Base-by-base conservation (phyloP, 92 coral and sea anemone genomes). In the Palythoa caribaeorum region DNA sequence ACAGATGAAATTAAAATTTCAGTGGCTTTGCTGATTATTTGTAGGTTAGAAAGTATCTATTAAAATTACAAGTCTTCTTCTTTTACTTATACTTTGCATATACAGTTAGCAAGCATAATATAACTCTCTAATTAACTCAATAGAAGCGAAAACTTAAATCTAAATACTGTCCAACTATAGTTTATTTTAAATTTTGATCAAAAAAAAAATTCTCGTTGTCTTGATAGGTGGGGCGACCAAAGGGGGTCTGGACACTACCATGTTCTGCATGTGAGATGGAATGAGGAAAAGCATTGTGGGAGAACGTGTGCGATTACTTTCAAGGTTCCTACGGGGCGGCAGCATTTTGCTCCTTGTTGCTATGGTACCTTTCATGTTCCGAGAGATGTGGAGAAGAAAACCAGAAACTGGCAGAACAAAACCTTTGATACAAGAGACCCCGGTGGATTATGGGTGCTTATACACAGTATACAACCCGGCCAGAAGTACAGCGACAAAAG, bases 401-500 rank as follows among this genome's bases (percentile, higher is more conserved):
- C 17, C 76, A 21, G 75, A 71, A 35, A 80, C 88, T 20, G 78
- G 15, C 1, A 90, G 50, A 63, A 77, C 71, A 59, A 87, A 55
- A 65, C 70, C 71, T 5, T 89, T 70, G n/a, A 83, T 84, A n/a
- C 72, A 78, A 13, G 89, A 85, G 37, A 68, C 87, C 35, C n/a
- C 15, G 57, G 55, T 84, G 65, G 96, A 93, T 73, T 78, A 93
- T 71, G 98, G 98, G 51, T 95, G 98, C 83, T 84, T 93, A 48
- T 95, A 93, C 76, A 90, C 94, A 9, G 98, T 95, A 55, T 84
- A 86, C 84, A 88, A 90, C 52, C 96, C 96, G 37, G 84, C 73
- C 73, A 73, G 71, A 48, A 6, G 17, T 65, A 15, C 59, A 14
- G 40, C 60, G 10, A 85, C 89, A 40, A 80, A 51, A 59, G 94